Evolutionary conservation across 2,797 vertebrate species (phyloP).

Genomic region (Loriculus beryllinus): DNA sequence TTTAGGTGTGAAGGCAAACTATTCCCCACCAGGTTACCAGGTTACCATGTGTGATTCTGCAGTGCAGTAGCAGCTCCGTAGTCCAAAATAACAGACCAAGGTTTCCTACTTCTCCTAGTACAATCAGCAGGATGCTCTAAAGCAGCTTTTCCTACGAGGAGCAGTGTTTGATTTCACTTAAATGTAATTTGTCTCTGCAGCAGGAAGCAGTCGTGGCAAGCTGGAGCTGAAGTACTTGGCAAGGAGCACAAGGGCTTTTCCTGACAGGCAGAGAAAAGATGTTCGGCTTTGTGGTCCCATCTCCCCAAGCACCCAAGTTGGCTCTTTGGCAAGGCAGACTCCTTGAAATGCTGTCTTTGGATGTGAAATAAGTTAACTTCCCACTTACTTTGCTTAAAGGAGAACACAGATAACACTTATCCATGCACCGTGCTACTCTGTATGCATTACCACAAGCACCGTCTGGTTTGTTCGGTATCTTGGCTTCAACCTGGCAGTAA

Average conservation of each 20-base stretch:
- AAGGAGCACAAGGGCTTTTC: constrained; percentile 2
- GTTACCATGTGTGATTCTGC: background rate
- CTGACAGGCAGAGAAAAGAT: background rate
- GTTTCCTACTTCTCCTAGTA: background rate
- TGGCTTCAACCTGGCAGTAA: background rate
- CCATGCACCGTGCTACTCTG: background rate
- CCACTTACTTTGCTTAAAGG: background rate
- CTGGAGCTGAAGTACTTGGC: constrained; percentile 23
- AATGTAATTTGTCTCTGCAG: background rate
- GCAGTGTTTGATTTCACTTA: background rate
- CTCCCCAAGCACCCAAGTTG: background rate
- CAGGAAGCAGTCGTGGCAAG: background rate
- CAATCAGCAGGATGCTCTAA: background rate
- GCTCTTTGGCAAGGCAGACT: background rate
- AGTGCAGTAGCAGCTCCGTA: background rate
- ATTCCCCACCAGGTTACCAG: background rate
- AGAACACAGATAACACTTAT: background rate
- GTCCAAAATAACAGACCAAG: background rate
- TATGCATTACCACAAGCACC: background rate
- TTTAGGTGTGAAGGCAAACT: background rate
- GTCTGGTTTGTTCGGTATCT: background rate
- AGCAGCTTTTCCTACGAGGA: background rate
- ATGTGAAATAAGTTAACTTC: background rate
- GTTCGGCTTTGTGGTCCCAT: background rate
- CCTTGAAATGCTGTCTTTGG: constrained; percentile 38